Base-by-base conservation (phyloP, 2,888 invertebrate genomes). In the Anodontia alba region DNA sequence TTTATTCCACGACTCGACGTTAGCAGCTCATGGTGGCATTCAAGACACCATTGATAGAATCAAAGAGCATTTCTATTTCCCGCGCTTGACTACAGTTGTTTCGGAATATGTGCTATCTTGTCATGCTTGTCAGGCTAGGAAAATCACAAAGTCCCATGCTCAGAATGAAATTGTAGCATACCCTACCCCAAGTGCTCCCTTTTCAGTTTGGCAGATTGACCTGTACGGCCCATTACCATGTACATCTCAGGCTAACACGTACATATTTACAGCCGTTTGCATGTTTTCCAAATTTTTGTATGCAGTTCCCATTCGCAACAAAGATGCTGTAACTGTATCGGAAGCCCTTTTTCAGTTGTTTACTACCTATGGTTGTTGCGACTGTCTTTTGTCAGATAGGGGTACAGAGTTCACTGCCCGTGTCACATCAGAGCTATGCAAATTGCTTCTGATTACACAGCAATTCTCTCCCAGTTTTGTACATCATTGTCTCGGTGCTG, bases 191-290 rank as follows among this genome's bases (percentile, higher is more conserved):
- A 54, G 8, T n/a, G 71, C 33, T 15, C 82, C 80, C 46, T 87
- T 87, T 72, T 69, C 80, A 20, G 87, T 84, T 54, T 83, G 84
- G 82, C 67, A 82, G 42, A 76, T 82, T 57, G 86, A 86, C 70
- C 26, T 84, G 29, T 84, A 80, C 62, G 84, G 80, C n/a, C 76
- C 78, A 0, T 20, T 75, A 26, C 29, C 73, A 8, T 23, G 42
- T 20, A 67, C 77, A 33, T 20, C 71, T 10, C 62, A 66, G 38
- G 75, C 42, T 29, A 71, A 81, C 77, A n/a, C 49, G 12, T 82
- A 83, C 29, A 42, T 84, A 43, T 81, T 84, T 36, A 84, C 84
- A n/a, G 79, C 84, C 17, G 49, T 79, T 12, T 77, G 78, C 43
- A 75, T 83, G 79, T 86, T 81, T 69, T 69, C 73, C 15, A 86